Evolutionary conservation across 2,113 vertebrate genomes (phyloP), one percentile per base, ranked within the genome.

Genomic region (Bostrychus sinensis): DNA sequence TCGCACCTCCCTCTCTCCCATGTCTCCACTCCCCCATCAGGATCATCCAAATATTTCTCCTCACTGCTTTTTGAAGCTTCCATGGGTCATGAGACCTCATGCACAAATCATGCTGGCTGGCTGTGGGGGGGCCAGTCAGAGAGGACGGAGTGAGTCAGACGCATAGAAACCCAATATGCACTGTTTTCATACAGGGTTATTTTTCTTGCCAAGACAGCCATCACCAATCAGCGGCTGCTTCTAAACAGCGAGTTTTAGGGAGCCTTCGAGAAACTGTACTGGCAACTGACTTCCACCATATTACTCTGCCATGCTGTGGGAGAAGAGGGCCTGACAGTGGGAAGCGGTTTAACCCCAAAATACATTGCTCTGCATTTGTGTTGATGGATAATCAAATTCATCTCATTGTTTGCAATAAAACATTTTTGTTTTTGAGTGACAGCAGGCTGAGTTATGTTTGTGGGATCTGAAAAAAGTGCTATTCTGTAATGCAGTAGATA

Each of bases 21-120:
- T 91, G 91, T 76, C 82, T 86, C 70, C 76, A 83, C 87, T 78
- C 85, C 82, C 84, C 88, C 75, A 86, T 88, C 86, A 87, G 84
- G 83, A 88, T 87, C 94, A 80, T 94, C 91, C 92, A 93, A 95
- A 92, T 91, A 94, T 93, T 96, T 96, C 93, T 92, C 89, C 92
- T 94, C 76, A 67, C 81, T 62, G 78, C 93, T 91, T 92, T 93
- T 94, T 93, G 87, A 96, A 95, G 95, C 94, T 93, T 93, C 89
- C 66, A 89, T 90, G 91, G 95, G 95, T 97, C 94, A 95, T 89
- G 89, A 88, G 93, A 95, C 94, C 92, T 88, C 65, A 66, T 93
- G 93, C 95, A 97, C 95, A 98, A 98, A 97, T 98, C 96, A 97
- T 93, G 88, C 90, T 92, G 88, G 87, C 80, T 87, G 83, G 91